A percentile compares a stretch with the other conserved stretches of the same genome.
phyloP scores from a whole-genome alignment of 2,888 invertebrate genomes.

The Margaritifera margaritifera region DNA sequence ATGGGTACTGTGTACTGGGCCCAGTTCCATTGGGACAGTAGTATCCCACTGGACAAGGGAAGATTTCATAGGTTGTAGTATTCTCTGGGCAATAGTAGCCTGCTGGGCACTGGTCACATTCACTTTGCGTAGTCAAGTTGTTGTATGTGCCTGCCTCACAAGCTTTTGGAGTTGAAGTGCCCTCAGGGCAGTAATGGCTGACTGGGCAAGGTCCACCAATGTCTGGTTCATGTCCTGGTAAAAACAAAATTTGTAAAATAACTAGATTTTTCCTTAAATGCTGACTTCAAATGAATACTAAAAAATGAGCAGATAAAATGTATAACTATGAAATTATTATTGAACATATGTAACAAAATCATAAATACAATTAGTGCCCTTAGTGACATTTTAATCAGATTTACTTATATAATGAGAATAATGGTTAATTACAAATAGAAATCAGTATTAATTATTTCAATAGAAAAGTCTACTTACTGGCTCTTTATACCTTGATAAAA shows the following conservation, averaged over 20 bases:
- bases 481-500: background rate
- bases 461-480: too few relatives aligned
- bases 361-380: too few relatives aligned
- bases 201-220: conserved; percentile 68
- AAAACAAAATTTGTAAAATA: conserved; percentile 2
- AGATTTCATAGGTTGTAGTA: conserved; percentile 57
- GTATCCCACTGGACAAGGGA: conserved; percentile 64
- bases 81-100: conserved; percentile 69
- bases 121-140: conserved; percentile 61
- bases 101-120: conserved; percentile 62
- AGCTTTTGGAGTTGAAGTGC: conserved; percentile 63
- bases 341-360: too few relatives aligned
- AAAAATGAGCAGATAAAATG: too few relatives aligned
- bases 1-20: conserved; percentile 55
- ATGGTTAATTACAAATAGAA: too few relatives aligned
- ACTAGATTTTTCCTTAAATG: background rate
- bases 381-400: too few relatives aligned
- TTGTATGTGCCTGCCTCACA: conserved; percentile 69
- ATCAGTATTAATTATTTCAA: too few relatives aligned
- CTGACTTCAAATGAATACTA: too few relatives aligned
- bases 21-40: conserved; percentile 66
- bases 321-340: too few relatives aligned
- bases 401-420: too few relatives aligned
- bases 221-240: conserved; percentile 50
- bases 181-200: conserved; percentile 67